A percentile compares a stretch with the other conserved stretches of the same genome.
phyloP scores from a whole-genome alignment of 2,113 vertebrate genomes.

The Uria lomvia region DNA sequence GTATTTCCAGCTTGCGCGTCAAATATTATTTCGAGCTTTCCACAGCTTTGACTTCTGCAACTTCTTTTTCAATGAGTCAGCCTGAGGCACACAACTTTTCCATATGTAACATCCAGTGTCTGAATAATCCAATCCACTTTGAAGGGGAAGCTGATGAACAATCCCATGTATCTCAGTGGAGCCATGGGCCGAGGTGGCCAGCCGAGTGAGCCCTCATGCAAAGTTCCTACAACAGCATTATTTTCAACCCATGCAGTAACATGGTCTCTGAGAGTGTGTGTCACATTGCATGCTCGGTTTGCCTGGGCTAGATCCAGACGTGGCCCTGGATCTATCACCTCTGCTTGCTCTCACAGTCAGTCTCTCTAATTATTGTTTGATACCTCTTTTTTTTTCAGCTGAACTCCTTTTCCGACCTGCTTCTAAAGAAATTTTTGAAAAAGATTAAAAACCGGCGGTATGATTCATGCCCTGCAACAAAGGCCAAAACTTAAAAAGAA shows the following conservation, averaged over 20 bases:
- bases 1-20: neutral
- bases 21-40: neutral
- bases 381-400: neutral
- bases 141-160: neutral
- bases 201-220: neutral
- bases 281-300: neutral
- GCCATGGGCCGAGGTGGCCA: too few relatives aligned
- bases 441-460: neutral
- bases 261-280: fast-evolving
- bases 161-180: neutral
- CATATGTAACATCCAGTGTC: neutral
- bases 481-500: neutral
- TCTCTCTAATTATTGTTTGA: neutral
- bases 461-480: neutral
- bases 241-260: neutral
- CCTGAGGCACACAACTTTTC: neutral
- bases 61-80: neutral
- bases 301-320: neutral
- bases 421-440: neutral
- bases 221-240: neutral
- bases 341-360: neutral
- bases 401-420: neutral
- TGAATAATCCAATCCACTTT: neutral
- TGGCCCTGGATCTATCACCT: neutral
- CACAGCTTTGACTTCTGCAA: neutral